Base-by-base conservation (phyloP, 2,113 vertebrate genomes). In the Meles meles region DNA sequence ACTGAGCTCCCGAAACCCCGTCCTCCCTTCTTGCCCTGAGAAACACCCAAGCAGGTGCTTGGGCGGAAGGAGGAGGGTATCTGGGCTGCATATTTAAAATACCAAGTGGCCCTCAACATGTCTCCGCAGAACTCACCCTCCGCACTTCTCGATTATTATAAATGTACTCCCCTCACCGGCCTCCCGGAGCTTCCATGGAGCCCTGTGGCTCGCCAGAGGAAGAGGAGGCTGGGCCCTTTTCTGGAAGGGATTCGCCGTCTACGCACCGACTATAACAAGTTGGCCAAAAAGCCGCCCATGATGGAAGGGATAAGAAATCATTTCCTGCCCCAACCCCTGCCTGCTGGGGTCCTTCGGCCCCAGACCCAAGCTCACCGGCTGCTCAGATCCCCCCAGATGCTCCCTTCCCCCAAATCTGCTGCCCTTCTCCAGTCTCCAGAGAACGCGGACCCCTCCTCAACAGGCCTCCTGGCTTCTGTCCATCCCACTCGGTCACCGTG, bases 61-160 rank as follows among this genome's bases (percentile, higher is more conserved):
- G 52, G 39, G 14, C 49, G 69, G 88, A n/a, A 85, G 65, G 92
- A 47, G 87, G 63, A 59, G 59, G 86, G 61, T 44, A 88, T 80
- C 93, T 17, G 39, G 61, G 34, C 96, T 44, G 42, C 97, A 72
- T 95, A 49, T 34, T 86, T 94, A 77, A 90, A 85, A 97, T 86
- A 91, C 93, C 96, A 77, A 49, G 4, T 84, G 95, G 72, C 71
- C 27, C 63, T 69, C 92, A 10, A 25, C 95, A 29, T 71, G 85
- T 76, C 92, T 86, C 81, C 18, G 96, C 84, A 29, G n/a, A 74
- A 74, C 88, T 59, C 52, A 7, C 44, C 74, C 13, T 15, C 77
- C 12, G 0, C 7, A 8, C 47, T 34, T 71, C 93, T 79, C 39
- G 65, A 88, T 27, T 17, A 11, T 71, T 21, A 81, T 11, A 76